A percentile compares a stretch with the other conserved stretches of the same genome.
Conservation (phyloP, 1,140 invertebrate genomes). For the Bombus ignitus region DNA sequence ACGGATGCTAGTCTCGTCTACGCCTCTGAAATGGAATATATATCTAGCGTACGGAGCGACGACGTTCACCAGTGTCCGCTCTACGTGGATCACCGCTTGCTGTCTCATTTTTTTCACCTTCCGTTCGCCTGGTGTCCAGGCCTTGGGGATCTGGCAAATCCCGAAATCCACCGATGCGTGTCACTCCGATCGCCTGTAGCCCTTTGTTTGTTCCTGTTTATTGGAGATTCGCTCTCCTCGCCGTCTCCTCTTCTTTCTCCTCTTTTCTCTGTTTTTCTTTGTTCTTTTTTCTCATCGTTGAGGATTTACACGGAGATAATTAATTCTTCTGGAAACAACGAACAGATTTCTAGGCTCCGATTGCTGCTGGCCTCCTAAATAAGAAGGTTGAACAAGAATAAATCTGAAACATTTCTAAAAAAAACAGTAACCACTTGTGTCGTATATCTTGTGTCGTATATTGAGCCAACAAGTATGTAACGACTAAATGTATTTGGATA, state of each 20-base stretch:
- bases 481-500: too few species aligned
- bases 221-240: background rate
- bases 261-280: too few species aligned
- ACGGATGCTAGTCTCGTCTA: conserved; percentile 50
- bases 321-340: background rate
- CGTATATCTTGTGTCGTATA: too few species aligned
- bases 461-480: too few species aligned
- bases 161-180: conserved; percentile 55
- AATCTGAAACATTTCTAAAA: background rate
- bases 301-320: background rate
- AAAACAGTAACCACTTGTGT: background rate
- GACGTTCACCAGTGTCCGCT: conserved; percentile 50
- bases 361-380: too few species aligned
- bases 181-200: conserved; percentile 29
- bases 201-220: conserved; percentile 62
- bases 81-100: conserved; percentile 47
- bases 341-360: too few species aligned
- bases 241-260: background rate
- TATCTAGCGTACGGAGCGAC: conserved; percentile 50
- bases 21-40: conserved; percentile 55
- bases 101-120: conserved; percentile 45
- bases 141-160: conserved; percentile 50
- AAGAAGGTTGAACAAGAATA: too few species aligned
- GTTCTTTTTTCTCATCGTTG: background rate
- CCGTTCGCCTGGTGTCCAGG: background rate